These are phyloP conservation scores for Pristionchus mayeri DNA, from an alignment of 2,888 invertebrate genomes.

Conservation along the genomic window DNA sequence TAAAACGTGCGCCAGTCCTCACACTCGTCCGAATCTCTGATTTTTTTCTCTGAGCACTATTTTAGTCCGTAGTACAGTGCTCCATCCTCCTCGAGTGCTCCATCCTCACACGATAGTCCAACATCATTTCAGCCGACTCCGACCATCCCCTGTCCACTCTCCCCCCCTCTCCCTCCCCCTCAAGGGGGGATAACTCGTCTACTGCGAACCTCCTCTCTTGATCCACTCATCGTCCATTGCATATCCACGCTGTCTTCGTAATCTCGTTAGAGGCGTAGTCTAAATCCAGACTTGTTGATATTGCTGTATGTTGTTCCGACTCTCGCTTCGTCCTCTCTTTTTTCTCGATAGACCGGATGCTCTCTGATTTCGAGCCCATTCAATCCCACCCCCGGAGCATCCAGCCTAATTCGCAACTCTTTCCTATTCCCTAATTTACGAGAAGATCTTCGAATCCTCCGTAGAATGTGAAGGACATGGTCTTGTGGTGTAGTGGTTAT, in stretches of 20 bases:
- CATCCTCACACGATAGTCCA: neutral
- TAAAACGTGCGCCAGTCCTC: too few species aligned
- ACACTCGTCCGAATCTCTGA: neutral
- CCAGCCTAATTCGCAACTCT: constrained; percentile 7
- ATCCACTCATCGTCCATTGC: neutral
- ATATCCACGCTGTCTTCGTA: neutral
- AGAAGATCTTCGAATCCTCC: too few species aligned
- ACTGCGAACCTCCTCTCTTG: neutral
- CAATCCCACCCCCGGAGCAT: neutral
- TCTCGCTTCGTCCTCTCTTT: neutral
- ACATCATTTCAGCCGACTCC: neutral
- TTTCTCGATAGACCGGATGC: neutral
- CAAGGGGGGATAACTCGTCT: neutral
- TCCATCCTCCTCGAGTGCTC: constrained; percentile 25
- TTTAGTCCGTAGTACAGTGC: neutral
- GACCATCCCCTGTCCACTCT: neutral
- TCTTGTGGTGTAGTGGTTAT: constrained; percentile 60
- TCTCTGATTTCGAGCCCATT: constrained; percentile 22
- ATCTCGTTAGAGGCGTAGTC: neutral
- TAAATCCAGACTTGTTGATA: constrained; percentile 8
- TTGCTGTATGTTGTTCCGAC: constrained; percentile 13
- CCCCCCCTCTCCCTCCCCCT: neutral
- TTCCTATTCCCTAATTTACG: too few species aligned
- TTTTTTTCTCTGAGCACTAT: neutral
- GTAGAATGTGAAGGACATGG: neutral